Conservation (phyloP, 2,113 vertebrate species). For the Caloenas nicobarica region DNA sequence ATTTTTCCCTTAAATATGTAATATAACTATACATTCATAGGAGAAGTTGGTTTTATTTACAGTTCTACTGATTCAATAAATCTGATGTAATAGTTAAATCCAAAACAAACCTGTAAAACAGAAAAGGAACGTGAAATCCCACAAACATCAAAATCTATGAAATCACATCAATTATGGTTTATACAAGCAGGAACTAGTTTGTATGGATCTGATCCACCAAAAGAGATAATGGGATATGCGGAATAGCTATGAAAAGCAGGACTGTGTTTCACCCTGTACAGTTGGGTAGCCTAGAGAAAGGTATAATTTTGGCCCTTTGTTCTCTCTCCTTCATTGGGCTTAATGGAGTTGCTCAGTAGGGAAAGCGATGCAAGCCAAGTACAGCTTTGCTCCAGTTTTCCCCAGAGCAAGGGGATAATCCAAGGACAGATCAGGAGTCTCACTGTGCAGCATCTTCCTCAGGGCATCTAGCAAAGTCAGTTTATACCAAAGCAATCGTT, state of each 20-base stretch:
- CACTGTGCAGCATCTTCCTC: background rate
- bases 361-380: background rate
- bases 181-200: background rate
- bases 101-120: background rate
- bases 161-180: background rate
- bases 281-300: background rate
- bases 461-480: background rate
- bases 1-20: background rate
- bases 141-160: background rate
- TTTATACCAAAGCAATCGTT: background rate
- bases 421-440: background rate
- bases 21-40: background rate
- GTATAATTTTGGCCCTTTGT: background rate
- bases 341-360: background rate
- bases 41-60: background rate
- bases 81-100: background rate
- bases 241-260: background rate
- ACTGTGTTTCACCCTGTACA: background rate
- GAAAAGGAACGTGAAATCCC: background rate
- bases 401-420: background rate
- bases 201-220: background rate
- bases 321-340: background rate
- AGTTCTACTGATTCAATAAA: background rate
- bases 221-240: background rate
- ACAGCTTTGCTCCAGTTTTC: background rate